Base-by-base conservation (phyloP, 2,113 vertebrate genomes). In the Lutjanus erythropterus region DNA sequence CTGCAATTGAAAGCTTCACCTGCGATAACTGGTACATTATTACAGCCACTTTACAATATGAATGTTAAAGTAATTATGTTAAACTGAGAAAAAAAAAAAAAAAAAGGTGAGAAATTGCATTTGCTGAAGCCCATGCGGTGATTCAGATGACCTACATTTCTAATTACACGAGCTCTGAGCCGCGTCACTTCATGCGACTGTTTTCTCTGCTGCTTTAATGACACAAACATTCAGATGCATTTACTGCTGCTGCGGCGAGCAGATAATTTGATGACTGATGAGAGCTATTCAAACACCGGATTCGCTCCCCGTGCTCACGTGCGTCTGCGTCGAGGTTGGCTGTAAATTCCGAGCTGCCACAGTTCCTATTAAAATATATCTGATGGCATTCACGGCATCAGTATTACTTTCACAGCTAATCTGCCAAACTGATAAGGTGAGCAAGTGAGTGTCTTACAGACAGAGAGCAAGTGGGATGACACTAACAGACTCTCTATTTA, bases 391-490 rank as follows among this genome's bases (percentile, higher is more conserved):
- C 77, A 78, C 69, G 33, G 69, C 80, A 75, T 72, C 74, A 59
- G 82, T 81, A 87, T 91, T 87, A 86, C 82, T 87, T 91, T 84
- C 76, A 83, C 71, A 65, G 81, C 68, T 90, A 90, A 92, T 93
- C 84, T 89, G 71, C 86, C 77, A 71, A 80, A 75, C 85, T 75
- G 86, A 92, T 93, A 89, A 91, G 78, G 49, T 78, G 83, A 91
- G 71, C 47, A 70, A 85, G 78, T 75, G 79, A 92, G 83, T 89
- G 90, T 90, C 74, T 85, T 81, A 89, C 78, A 88, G 75, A 84
- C 58, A 53, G 44, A 88, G 83, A 86, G 82, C 88, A 84, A 88
- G 80, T 82, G 64, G 79, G 79, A 86, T 77, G 84, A 85, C 84
- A 88, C 75, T 75, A 81, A 84, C 83, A 78, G 65, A 83, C 86